These are phyloP conservation scores for Proales similis DNA, from an alignment of 1,140 invertebrate species.

Conservation along the genomic window DNA sequence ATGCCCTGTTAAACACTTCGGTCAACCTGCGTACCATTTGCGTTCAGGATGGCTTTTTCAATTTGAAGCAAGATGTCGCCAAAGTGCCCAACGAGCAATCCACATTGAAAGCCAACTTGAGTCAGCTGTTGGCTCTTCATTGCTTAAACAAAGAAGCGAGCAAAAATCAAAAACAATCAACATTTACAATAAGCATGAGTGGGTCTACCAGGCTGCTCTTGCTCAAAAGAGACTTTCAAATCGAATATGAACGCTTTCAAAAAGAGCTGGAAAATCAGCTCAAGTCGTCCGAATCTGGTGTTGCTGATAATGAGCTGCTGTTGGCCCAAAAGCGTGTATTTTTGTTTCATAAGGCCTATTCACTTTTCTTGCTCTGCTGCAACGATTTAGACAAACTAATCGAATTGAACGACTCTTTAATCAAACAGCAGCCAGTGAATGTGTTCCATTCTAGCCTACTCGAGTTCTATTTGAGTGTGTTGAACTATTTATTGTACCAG, in stretches of 20 bases:
- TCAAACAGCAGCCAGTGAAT: slow-evolving; percentile 7
- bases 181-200: slow-evolving; percentile 29
- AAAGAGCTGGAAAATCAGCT: too few relatives aligned
- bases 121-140: slow-evolving; percentile 4
- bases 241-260: slow-evolving; percentile 15
- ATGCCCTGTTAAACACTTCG: too few relatives aligned
- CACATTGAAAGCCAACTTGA: slow-evolving; percentile 4
- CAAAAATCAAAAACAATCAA: slow-evolving; percentile 3
- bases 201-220: slow-evolving; percentile 2
- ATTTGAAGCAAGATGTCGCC: slow-evolving; percentile 6
- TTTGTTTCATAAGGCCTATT: slow-evolving; percentile 24
- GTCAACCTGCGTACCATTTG: too few relatives aligned
- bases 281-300: too few relatives aligned
- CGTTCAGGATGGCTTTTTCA: too few relatives aligned
- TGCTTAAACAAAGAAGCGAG: slow-evolving; percentile 34
- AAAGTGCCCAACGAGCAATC: neutral
- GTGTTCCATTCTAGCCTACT: neutral
- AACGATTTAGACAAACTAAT: slow-evolving; percentile 8
- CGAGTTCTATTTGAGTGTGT: slow-evolving; percentile 32
- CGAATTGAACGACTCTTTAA: slow-evolving; percentile 4
- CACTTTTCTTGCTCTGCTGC: neutral
- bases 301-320: too few relatives aligned
- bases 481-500: neutral
- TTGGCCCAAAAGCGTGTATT: slow-evolving; percentile 12
- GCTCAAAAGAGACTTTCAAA: slow-evolving; percentile 21